Evolutionary conservation across 2,797 vertebrate species (phyloP).

Genomic region (Tolypeutes matacus): DNA sequence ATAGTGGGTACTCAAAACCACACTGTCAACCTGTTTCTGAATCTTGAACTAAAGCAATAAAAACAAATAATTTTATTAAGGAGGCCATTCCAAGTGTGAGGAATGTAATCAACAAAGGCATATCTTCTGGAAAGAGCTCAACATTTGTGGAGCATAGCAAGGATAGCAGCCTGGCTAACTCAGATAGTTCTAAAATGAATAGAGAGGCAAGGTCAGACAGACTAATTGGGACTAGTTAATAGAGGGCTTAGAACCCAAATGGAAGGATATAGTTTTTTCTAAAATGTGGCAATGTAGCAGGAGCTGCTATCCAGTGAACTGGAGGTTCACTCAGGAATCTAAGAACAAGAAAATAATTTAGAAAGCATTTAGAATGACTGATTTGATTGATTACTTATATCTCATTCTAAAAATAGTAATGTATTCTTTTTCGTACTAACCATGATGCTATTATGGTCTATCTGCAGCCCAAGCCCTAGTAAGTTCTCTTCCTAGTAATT

Average conservation of each 20-base stretch:
- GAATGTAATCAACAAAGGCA: neutral
- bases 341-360: conserved; percentile 11
- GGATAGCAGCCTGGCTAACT: neutral
- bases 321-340: conserved; percentile 1
- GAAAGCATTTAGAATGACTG: neutral
- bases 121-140: conserved; percentile 34
- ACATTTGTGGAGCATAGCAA: neutral
- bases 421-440: neutral
- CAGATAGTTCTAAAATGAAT: neutral
- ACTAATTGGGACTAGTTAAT: neutral
- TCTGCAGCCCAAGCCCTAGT: neutral
- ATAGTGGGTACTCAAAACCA: neutral
- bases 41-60: neutral
- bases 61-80: conserved; percentile 27
- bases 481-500: neutral
- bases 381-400: neutral
- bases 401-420: neutral
- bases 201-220: neutral
- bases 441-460: neutral
- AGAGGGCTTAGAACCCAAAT: neutral
- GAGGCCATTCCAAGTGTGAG: neutral
- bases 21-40: neutral
- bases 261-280: neutral
- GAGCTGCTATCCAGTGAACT: neutral
- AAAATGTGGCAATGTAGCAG: neutral